Evolutionary conservation across 2,888 invertebrate species (phyloP).

Genomic region (Drosophila bunnanda): DNA sequence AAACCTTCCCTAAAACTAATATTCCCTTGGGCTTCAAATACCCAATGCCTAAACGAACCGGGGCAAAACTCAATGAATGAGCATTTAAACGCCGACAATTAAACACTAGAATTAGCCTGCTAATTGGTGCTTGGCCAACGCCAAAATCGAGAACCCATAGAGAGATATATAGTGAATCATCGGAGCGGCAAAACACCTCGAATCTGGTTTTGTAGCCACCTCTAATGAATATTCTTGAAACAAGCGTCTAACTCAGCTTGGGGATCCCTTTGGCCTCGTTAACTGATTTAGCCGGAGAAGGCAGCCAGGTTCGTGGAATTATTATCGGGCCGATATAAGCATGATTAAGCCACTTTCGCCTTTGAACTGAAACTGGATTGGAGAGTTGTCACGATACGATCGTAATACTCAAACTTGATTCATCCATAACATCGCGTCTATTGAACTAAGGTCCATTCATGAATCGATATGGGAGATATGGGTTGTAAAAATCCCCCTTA

Average conservation of each 20-base stretch:
- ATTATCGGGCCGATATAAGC: conserved; percentile 16
- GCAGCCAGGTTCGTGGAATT: conserved; percentile 48
- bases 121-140: conserved; percentile 67
- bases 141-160: conserved; percentile 52
- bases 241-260: conserved; percentile 19
- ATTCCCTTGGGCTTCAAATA: background rate
- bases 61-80: conserved; percentile 21
- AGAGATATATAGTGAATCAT: conserved; percentile 55
- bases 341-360: conserved; percentile 55
- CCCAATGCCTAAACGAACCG: background rate
- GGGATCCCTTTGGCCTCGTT: conserved; percentile 61
- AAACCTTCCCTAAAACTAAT: background rate
- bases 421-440: background rate
- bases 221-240: conserved; percentile 66
- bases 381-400: conserved; percentile 6
- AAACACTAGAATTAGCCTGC: conserved; percentile 43
- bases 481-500: conserved; percentile 13
- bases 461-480: conserved; percentile 9
- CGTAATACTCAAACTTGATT: conserved; percentile 19
- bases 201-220: conserved; percentile 61
- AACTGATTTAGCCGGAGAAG: conserved; percentile 48
- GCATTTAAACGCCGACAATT: conserved; percentile 32
- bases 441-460: conserved; percentile 33
- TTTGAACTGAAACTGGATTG: conserved; percentile 18
- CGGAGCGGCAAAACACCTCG: conserved; percentile 38